These are phyloP conservation scores for Papilio polyxenes DNA, from an alignment of 1,140 invertebrate species.

Conservation along the genomic window DNA sequence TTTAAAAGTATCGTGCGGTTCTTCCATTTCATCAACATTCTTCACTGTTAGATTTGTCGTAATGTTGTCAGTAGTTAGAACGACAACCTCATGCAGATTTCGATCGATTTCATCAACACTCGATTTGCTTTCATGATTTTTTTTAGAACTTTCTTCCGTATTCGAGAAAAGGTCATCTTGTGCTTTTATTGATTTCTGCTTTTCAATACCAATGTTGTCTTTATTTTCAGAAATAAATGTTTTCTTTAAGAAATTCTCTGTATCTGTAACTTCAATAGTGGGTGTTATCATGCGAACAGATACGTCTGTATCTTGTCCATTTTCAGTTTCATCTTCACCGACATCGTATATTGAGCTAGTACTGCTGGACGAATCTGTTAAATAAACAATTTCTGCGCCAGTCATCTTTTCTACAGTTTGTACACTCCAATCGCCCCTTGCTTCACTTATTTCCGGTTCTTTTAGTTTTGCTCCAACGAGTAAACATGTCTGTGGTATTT, in stretches of 20 bases:
- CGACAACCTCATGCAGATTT: slow-evolving; percentile 66
- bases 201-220: slow-evolving; percentile 9
- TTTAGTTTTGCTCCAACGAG: slow-evolving; percentile 76
- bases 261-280: slow-evolving; percentile 76
- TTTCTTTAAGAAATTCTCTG: slow-evolving; percentile 68
- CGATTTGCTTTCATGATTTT: background rate
- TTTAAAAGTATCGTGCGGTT: slow-evolving; percentile 13
- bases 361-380: slow-evolving; percentile 78
- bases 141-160: background rate
- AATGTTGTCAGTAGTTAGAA: slow-evolving; percentile 68
- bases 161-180: background rate
- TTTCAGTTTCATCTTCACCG: slow-evolving; percentile 62
- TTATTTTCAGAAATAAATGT: slow-evolving; percentile 52
- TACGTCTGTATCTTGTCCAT: slow-evolving; percentile 67
- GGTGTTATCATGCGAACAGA: slow-evolving; percentile 76
- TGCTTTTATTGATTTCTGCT: slow-evolving; percentile 25
- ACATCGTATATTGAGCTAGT: slow-evolving; percentile 76
- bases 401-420: slow-evolving; percentile 72
- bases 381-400: slow-evolving; percentile 77
- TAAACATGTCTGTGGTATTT: slow-evolving; percentile 75
- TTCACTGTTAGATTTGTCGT: slow-evolving; percentile 71
- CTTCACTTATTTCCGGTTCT: slow-evolving; percentile 76
- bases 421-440: slow-evolving; percentile 73
- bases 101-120: slow-evolving; percentile 9
- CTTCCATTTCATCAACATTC: slow-evolving; percentile 52